phyloP scores from a whole-genome alignment of 2,113 vertebrate species.

The Megaceryle torquata region DNA sequence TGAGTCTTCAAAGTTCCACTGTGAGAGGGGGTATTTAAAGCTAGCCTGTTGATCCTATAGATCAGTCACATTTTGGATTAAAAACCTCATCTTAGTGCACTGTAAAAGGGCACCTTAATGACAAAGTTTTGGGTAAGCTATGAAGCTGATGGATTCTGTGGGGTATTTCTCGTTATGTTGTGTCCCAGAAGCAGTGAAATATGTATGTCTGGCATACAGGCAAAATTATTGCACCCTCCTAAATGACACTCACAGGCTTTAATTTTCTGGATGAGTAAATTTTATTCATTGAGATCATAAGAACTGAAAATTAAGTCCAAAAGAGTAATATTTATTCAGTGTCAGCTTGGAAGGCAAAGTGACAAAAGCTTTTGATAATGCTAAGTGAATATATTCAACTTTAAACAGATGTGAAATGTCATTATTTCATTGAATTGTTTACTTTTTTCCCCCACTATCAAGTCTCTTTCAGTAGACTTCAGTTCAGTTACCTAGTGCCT shows the following conservation, averaged over 20 bases:
- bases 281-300: constrained; percentile 20
- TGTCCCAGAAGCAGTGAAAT: neutral
- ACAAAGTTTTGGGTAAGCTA: neutral
- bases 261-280: constrained; percentile 56
- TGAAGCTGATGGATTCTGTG: neutral
- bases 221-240: neutral
- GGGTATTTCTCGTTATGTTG: neutral
- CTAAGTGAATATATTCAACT: constrained; percentile 8
- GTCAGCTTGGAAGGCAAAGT: constrained; percentile 7
- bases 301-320: constrained; percentile 31
- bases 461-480: neutral
- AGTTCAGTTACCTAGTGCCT: neutral
- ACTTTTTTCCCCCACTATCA: neutral
- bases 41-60: neutral
- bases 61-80: neutral
- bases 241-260: neutral
- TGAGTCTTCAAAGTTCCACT: neutral
- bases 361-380: neutral
- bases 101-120: neutral
- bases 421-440: neutral
- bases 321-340: constrained; percentile 36
- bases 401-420: neutral
- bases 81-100: neutral
- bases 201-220: neutral
- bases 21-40: neutral